These are phyloP conservation scores for Kryptolebias ocellatus DNA, from an alignment of 2,797 vertebrate species.

Conservation along the genomic window DNA sequence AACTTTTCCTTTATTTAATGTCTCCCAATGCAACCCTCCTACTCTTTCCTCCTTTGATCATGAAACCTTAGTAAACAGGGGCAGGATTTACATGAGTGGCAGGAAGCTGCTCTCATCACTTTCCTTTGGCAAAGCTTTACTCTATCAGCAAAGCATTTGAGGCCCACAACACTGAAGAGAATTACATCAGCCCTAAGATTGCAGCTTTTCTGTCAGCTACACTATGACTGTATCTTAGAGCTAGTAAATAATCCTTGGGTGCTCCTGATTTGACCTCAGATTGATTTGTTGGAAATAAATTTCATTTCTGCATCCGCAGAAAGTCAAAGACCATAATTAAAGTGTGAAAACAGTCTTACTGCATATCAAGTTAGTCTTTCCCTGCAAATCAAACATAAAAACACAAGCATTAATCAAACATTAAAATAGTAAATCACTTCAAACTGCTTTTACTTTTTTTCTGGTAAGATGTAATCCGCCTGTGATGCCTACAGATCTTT, in stretches of 20 bases:
- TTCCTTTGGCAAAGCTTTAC: constrained; percentile 54
- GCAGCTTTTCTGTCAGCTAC: constrained; percentile 61
- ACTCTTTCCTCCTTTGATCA: constrained; percentile 60
- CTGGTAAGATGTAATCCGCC: constrained; percentile 6
- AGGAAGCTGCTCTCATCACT: constrained; percentile 70
- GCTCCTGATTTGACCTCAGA: constrained; percentile 66
- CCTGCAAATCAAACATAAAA: constrained; percentile 42
- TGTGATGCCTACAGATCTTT: constrained; percentile 13
- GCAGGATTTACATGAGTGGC: constrained; percentile 70
- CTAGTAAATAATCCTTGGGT: constrained; percentile 70
- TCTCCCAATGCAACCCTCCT: constrained; percentile 30
- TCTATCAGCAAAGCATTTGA: constrained; percentile 56
- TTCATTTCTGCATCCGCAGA: constrained; percentile 13
- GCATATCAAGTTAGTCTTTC: constrained; percentile 30
- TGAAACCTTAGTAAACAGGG: constrained; percentile 59
- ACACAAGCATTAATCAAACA: constrained; percentile 42
- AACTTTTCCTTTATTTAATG: constrained; percentile 25
- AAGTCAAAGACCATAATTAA: constrained; percentile 46
- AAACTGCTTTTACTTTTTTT: constrained; percentile 20
- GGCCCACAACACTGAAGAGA: constrained; percentile 60
- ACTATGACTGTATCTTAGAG: constrained; percentile 49
- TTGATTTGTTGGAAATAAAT: constrained; percentile 59
- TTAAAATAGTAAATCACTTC: constrained; percentile 39
- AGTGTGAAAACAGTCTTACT: constrained; percentile 52
- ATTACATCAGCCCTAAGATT: constrained; percentile 68